These are phyloP conservation scores for Caradrina clavipalpis DNA, from an alignment of 2,888 invertebrate genomes.

Conservation along the genomic window DNA sequence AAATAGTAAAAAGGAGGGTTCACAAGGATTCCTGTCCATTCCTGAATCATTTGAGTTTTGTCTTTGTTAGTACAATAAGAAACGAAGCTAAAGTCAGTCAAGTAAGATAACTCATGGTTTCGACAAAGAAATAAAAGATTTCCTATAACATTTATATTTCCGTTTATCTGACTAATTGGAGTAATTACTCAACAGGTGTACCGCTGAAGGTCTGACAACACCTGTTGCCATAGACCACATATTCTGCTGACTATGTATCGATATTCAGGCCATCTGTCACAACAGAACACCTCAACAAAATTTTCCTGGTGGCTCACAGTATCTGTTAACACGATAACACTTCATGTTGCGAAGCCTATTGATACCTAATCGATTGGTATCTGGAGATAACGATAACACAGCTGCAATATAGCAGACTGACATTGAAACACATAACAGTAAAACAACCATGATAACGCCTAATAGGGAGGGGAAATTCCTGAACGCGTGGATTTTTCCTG, in stretches of 20 bases:
- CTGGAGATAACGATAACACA: slow-evolving; percentile 28
- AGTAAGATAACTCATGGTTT: too few species aligned
- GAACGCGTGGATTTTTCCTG: background rate
- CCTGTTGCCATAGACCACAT: background rate
- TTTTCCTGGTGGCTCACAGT: slow-evolving; percentile 14
- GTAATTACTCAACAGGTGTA: background rate
- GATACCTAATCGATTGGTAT: slow-evolving; percentile 47
- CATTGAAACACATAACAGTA: slow-evolving; percentile 40
- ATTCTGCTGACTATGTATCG: background rate
- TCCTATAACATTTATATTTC: background rate
- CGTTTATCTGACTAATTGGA: background rate
- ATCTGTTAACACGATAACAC: slow-evolving; percentile 34
- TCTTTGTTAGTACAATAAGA: too few species aligned
- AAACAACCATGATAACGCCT: slow-evolving; percentile 17
- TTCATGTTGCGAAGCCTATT: slow-evolving; percentile 35
- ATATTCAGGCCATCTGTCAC: slow-evolving; percentile 6
- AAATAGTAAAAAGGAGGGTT: too few species aligned
- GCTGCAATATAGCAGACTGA: slow-evolving; percentile 21
- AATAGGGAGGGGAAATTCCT: background rate
- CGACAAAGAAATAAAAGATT: background rate
- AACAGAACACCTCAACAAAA: slow-evolving; percentile 7
- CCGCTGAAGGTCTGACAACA: background rate
- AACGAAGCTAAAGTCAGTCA: too few species aligned
- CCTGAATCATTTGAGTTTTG: too few species aligned
- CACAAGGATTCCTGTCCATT: too few species aligned